phyloP scores from a whole-genome alignment of 2,113 vertebrate genomes.

The Ciconia maguari region DNA sequence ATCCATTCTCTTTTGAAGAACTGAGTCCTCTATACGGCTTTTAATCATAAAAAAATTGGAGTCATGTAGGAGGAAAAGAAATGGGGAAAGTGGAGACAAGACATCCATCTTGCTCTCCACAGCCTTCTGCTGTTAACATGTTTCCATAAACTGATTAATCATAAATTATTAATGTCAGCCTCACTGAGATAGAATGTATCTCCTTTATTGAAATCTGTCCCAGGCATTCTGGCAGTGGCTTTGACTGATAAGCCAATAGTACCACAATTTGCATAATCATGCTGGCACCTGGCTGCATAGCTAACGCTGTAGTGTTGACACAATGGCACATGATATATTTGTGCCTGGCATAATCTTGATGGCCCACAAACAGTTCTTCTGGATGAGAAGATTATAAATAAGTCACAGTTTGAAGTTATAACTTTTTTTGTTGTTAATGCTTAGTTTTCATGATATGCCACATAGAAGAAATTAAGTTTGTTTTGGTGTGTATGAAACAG shows the following conservation, averaged over 20 bases:
- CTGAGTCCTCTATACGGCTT: neutral
- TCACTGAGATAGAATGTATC: neutral
- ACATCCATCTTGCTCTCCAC: slow-evolving; percentile 34
- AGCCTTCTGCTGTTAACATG: slow-evolving; percentile 40
- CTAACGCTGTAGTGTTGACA: slow-evolving; percentile 13
- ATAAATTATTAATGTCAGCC: slow-evolving; percentile 69
- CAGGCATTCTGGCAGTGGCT: slow-evolving; percentile 17
- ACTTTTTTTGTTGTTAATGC: neutral
- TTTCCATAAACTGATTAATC: slow-evolving; percentile 68
- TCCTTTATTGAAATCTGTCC: slow-evolving; percentile 59
- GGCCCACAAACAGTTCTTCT: neutral
- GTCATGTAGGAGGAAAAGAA: neutral
- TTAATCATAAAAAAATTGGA: slow-evolving; percentile 3
- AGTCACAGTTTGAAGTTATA: neutral
- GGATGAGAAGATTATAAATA: slow-evolving; percentile 32
- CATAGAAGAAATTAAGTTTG: neutral
- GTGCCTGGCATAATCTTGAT: slow-evolving; percentile 28
- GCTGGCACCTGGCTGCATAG: slow-evolving; percentile 7
- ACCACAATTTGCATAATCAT: slow-evolving; percentile 56
- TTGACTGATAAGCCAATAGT: slow-evolving; percentile 60
- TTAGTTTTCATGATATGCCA: neutral
- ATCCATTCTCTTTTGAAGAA: neutral
- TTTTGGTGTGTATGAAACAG: neutral
- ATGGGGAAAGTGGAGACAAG: neutral
- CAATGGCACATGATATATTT: slow-evolving; percentile 36